Conservation (phyloP, 53 echinoderm and acorn worm genomes). For the Antedon mediterranea region DNA sequence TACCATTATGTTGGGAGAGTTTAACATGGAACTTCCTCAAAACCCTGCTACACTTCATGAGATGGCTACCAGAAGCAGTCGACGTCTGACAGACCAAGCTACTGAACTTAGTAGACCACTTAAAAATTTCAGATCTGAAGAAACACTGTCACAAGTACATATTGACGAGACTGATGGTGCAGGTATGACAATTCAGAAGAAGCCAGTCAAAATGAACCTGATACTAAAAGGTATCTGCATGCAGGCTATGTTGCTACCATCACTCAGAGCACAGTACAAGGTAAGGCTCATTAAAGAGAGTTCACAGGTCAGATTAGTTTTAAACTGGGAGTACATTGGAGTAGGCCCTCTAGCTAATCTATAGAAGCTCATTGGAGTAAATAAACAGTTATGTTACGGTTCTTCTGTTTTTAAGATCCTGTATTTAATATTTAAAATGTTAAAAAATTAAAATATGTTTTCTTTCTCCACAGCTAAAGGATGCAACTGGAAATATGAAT, state of each 20-base stretch:
- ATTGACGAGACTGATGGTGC: not conserved
- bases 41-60: constrained; percentile 58
- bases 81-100: constrained; percentile 51
- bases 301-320: no score
- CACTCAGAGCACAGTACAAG: constrained; percentile 73
- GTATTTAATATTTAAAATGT: no score
- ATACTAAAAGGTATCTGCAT: constrained; percentile 33
- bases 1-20: constrained; percentile 28
- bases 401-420: no score
- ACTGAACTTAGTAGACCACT: constrained; percentile 40
- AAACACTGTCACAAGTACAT: not conserved
- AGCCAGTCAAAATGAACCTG: constrained; percentile 7
- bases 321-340: no score
- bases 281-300: no score
- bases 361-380: no score
- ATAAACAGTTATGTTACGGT: no score
- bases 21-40: constrained; percentile 60
- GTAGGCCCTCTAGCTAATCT: no score
- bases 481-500: not conserved
- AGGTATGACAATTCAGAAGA: not conserved
- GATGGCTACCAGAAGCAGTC: constrained; percentile 54
- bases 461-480: not conserved
- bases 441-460: no score
- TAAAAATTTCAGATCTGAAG: not conserved
- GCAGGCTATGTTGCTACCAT: constrained; percentile 60